phyloP scores from a whole-genome alignment of 2,888 invertebrate genomes.

The Plebejus melissa region DNA sequence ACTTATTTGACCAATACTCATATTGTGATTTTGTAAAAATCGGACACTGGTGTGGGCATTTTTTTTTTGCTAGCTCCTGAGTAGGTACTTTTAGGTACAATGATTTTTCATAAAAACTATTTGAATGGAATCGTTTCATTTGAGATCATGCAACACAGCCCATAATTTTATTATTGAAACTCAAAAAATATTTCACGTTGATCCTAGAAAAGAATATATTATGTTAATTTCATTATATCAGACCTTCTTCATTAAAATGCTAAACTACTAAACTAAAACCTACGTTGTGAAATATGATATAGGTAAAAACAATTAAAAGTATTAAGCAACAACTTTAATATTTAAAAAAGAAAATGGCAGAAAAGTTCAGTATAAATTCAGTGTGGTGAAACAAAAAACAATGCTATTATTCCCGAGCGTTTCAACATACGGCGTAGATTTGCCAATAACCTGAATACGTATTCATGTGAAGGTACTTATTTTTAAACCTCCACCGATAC shows the following conservation, averaged over 20 bases:
- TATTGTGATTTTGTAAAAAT: too few relatives aligned
- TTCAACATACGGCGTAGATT: constrained; percentile 35
- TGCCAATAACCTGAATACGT: constrained; percentile 36
- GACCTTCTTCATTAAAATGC: not conserved
- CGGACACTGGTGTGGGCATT: too few relatives aligned
- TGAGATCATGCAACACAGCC: too few relatives aligned
- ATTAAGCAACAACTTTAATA: not conserved
- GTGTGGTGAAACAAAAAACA: constrained; percentile 26
- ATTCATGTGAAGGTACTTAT: constrained; percentile 34
- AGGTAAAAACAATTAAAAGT: not conserved
- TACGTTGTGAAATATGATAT: not conserved
- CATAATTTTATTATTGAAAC: not conserved
- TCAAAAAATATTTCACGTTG: not conserved
- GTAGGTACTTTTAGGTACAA: too few relatives aligned
- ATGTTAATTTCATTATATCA: not conserved
- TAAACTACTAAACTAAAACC: not conserved
- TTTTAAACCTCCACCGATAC: constrained; percentile 36
- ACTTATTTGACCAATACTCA: too few relatives aligned
- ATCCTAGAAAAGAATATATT: too few relatives aligned
- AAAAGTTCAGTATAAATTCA: constrained; percentile 20
- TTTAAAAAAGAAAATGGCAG: not conserved
- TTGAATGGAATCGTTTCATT: too few relatives aligned
- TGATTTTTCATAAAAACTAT: too few relatives aligned
- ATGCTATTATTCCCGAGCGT: constrained; percentile 29
- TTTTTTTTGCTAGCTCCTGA: too few relatives aligned